A percentile compares a stretch with the other conserved stretches of the same genome.
Evolutionary conservation across 2,888 invertebrate species (phyloP).

Genomic region (Idaea straminata): DNA sequence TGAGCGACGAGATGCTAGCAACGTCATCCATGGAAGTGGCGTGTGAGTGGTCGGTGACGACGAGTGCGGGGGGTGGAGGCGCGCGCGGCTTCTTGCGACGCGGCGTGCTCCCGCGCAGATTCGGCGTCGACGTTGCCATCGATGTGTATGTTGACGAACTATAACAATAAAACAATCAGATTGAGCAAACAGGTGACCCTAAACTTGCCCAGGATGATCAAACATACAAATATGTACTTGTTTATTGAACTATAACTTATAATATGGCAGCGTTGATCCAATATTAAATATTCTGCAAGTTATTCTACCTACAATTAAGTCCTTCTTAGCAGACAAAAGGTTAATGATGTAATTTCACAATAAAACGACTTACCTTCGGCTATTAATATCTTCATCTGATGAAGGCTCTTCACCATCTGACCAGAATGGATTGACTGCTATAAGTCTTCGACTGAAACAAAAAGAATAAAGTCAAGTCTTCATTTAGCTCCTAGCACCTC

Average conservation of each 20-base stretch:
- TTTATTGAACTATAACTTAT: no score
- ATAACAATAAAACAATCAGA: constrained; percentile 10
- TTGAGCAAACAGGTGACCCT: no score
- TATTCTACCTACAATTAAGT: not conserved
- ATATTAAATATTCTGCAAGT: no score
- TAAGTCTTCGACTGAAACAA: constrained; percentile 64
- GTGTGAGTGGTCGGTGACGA: constrained; percentile 37
- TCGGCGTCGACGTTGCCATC: constrained; percentile 65
- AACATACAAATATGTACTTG: no score
- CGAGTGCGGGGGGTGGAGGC: constrained; percentile 80
- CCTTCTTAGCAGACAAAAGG: not conserved
- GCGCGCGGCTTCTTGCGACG: constrained; percentile 84
- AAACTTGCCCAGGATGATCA: no score
- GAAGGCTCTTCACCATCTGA: constrained; percentile 85
- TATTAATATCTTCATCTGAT: constrained; percentile 70
- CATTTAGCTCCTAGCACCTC: not conserved
- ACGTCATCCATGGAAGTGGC: constrained; percentile 68
- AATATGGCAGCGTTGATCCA: no score
- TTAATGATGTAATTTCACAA: not conserved
- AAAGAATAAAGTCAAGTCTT: constrained; percentile 14
- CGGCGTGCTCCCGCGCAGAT: constrained; percentile 65
- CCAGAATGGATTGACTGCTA: constrained; percentile 87
- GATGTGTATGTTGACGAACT: constrained; percentile 59
- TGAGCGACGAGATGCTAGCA: constrained; percentile 68
- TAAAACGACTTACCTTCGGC: constrained; percentile 45